Percentiles rank a stretch among this genome's conserved stretches.
phyloP scores from a whole-genome alignment of 2,888 invertebrate species.

The Leucophenga montana region DNA sequence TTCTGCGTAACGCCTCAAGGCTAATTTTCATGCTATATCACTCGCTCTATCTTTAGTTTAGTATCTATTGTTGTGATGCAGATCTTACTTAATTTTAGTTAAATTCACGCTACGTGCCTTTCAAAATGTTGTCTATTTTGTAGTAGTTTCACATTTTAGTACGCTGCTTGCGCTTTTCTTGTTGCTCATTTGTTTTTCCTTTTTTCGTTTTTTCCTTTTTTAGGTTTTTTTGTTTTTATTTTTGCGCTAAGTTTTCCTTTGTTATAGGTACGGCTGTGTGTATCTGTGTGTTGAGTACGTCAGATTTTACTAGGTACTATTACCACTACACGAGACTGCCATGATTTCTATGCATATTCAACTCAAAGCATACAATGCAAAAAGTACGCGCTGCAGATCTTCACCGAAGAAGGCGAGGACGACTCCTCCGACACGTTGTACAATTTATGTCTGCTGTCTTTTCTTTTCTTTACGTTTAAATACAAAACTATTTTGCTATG shows the following conservation, averaged over 20 bases:
- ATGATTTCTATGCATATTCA: constrained; percentile 2
- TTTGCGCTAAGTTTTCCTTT: neutral
- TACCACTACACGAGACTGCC: neutral
- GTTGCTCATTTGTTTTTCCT: neutral
- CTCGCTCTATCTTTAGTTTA: too few species aligned
- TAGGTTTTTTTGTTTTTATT: neutral
- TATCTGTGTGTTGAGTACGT: too few species aligned
- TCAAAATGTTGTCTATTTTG: constrained; percentile 1
- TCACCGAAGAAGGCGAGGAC: neutral
- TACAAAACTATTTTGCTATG: constrained; percentile 17
- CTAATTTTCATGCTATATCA: neutral
- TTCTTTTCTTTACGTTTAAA: neutral
- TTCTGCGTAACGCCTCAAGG: too few species aligned
- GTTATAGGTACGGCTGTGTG: neutral
- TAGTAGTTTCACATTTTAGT: neutral
- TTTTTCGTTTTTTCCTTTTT: neutral
- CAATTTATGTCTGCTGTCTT: neutral
- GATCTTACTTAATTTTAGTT: constrained; percentile 10
- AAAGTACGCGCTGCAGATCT: too few species aligned
- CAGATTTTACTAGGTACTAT: neutral
- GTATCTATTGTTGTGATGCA: neutral
- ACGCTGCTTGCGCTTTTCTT: neutral
- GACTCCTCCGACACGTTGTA: neutral
- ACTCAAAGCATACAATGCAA: neutral
- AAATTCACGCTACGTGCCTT: constrained; percentile 13